Percentiles rank a stretch among this genome's conserved stretches.
Conservation (phyloP, 2,113 vertebrate species). For the Romanogobio albipinnatus region DNA sequence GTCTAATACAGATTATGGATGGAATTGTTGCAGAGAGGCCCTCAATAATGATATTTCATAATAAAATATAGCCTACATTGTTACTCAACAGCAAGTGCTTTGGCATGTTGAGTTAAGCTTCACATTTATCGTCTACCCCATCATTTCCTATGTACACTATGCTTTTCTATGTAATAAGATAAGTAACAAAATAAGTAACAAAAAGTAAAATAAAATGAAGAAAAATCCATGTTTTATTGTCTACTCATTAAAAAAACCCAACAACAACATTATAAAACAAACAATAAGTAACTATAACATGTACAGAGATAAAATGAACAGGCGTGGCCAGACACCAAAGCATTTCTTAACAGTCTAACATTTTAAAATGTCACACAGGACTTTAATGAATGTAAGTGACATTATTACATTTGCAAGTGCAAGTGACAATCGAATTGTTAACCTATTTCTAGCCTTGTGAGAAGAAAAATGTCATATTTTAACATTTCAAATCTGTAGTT, state of each 20-base stretch:
- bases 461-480: conserved; percentile 25
- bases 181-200: background rate
- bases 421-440: conserved; percentile 6
- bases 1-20: background rate
- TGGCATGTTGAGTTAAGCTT: background rate
- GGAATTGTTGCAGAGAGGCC: background rate
- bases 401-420: background rate
- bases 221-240: background rate
- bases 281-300: background rate
- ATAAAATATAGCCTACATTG: background rate
- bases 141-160: background rate
- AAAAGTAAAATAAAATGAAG: background rate
- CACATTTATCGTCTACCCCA: background rate
- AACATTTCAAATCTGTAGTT: conserved; percentile 15
- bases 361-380: conserved; percentile 34
- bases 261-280: background rate
- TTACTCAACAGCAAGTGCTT: background rate
- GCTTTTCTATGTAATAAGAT: background rate
- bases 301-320: background rate
- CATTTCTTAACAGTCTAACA: conserved; percentile 29
- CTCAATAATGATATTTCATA: background rate
- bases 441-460: conserved; percentile 9
- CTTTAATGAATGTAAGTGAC: conserved; percentile 27
- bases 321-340: background rate
- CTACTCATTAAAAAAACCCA: background rate